Conservation (phyloP, 2,113 vertebrate genomes). For the Trematomus loennbergii region DNA sequence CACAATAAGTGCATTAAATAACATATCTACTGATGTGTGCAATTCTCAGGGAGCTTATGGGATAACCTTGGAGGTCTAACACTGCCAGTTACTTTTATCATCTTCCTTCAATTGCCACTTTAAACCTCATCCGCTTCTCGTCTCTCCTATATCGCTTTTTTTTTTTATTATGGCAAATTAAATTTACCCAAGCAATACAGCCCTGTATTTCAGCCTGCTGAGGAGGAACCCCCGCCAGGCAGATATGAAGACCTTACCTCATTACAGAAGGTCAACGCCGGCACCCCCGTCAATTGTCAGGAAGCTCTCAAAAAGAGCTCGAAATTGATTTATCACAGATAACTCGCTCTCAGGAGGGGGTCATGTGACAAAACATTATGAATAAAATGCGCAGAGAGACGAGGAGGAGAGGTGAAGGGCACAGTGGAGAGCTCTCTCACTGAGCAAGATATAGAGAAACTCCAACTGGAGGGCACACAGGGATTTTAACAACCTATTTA, state of each 20-base stretch:
- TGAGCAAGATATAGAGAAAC: too few species aligned
- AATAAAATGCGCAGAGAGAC: slow-evolving; percentile 31
- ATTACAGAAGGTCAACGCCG: slow-evolving; percentile 67
- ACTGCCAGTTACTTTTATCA: slow-evolving; percentile 20
- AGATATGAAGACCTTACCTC: slow-evolving; percentile 57
- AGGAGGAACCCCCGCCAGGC: slow-evolving; percentile 27
- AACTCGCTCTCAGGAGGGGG: slow-evolving; percentile 23
- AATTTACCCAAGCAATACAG: slow-evolving; percentile 41
- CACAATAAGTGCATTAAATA: slow-evolving; percentile 34
- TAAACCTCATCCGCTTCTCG: slow-evolving; percentile 37
- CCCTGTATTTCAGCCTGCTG: slow-evolving; percentile 1
- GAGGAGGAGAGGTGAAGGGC: slow-evolving; percentile 14
- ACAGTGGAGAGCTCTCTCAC: background rate
- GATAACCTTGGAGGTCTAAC: slow-evolving; percentile 40
- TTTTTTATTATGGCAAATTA: slow-evolving; percentile 43
- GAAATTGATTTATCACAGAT: slow-evolving; percentile 56
- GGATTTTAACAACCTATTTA: too few species aligned
- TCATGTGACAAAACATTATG: slow-evolving; percentile 25
- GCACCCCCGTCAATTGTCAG: slow-evolving; percentile 50
- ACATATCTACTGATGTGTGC: slow-evolving; percentile 13
- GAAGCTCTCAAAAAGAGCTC: slow-evolving; percentile 45
- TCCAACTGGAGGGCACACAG: too few species aligned
- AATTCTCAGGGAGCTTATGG: slow-evolving; percentile 32
- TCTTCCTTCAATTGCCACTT: slow-evolving; percentile 42
- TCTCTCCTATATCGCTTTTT: slow-evolving; percentile 16